phyloP scores from a whole-genome alignment of 1,140 invertebrate species.

The Cepaea nemoralis region DNA sequence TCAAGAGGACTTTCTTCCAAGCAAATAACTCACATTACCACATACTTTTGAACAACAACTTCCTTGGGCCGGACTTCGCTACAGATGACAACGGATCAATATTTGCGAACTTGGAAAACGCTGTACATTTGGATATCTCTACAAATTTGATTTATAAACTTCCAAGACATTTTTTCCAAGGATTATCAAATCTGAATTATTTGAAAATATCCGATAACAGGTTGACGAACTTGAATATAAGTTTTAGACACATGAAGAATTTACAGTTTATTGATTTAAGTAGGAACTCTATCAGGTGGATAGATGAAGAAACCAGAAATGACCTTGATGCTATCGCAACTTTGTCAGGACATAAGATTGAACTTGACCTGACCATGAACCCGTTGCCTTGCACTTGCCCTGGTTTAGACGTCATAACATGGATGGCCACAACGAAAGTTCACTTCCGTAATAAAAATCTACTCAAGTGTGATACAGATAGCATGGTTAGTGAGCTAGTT shows the following conservation, averaged over 20 bases:
- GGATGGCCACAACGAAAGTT: slow-evolving; percentile 16
- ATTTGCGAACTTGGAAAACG: neutral
- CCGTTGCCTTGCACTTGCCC: slow-evolving; percentile 3
- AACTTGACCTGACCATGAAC: neutral
- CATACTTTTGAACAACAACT: neutral
- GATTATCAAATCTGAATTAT: neutral
- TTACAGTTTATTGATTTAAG: slow-evolving; percentile 4
- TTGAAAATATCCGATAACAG: slow-evolving; percentile 19
- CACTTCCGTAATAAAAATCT: neutral
- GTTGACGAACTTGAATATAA: neutral
- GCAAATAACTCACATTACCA: neutral
- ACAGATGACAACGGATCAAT: neutral
- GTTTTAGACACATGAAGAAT: slow-evolving; percentile 12
- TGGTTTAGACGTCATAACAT: neutral
- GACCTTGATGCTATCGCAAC: neutral
- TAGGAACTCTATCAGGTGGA: slow-evolving; percentile 8
- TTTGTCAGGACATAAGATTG: neutral
- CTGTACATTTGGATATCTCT: neutral
- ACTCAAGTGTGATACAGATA: neutral
- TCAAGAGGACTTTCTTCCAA: neutral
- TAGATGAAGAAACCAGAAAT: neutral
- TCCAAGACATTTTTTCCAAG: neutral
- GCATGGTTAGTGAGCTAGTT: neutral
- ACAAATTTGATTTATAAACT: slow-evolving; percentile 3
- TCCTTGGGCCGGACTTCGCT: neutral